Percentiles rank a stretch among this genome's conserved stretches.
Conservation (phyloP, 2,113 vertebrate species). For the Arizona elegans region DNA sequence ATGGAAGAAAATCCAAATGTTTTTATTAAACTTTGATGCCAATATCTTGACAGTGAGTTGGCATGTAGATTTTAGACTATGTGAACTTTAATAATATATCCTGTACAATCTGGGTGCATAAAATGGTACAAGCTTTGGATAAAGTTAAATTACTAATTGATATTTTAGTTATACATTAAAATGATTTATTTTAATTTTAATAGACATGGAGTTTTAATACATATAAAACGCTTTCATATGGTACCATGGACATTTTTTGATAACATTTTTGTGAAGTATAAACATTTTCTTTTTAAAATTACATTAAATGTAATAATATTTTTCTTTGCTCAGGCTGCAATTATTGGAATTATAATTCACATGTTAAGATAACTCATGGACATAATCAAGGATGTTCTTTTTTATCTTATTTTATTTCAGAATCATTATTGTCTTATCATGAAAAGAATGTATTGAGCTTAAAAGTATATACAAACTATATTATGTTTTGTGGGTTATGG, state of each 20-base stretch:
- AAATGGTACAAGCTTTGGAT: neutral
- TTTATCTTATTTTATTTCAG: too few relatives aligned
- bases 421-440: too few relatives aligned
- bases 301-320: too few relatives aligned
- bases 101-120: neutral
- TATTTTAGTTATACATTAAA: neutral
- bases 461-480: neutral
- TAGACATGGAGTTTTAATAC: neutral
- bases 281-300: neutral
- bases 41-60: neutral
- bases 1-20: neutral
- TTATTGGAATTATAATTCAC: too few relatives aligned
- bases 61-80: neutral
- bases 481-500: neutral
- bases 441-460: neutral
- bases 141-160: neutral
- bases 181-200: neutral
- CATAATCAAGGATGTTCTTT: too few relatives aligned
- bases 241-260: neutral
- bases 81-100: neutral
- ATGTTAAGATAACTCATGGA: too few relatives aligned
- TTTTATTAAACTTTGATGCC: neutral
- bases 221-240: neutral
- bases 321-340: too few relatives aligned
- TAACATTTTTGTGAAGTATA: neutral